Base-by-base conservation (phyloP, 1,140 invertebrate genomes). In the Metopolophium dirhodum region DNA sequence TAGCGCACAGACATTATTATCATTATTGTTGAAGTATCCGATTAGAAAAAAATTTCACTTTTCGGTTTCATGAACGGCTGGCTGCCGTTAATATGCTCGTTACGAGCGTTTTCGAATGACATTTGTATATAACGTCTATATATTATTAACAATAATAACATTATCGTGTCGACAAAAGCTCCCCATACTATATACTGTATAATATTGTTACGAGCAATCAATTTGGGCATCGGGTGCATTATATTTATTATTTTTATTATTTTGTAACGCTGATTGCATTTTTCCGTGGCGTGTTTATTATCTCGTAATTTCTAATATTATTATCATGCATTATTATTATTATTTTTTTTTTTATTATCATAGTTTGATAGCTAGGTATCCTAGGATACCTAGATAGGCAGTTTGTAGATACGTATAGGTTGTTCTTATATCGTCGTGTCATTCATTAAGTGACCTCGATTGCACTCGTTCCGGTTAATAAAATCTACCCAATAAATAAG, bases 21-120 rank as follows among this genome's bases (percentile, higher is more conserved):
- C 30, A 61, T 9, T 61, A 9, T 61, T 26, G 23, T 30, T 11
- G 26, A 1, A 49, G 18, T 88, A 88, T 51, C 18, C 47, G 18
- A 51, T 22, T 22, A 18, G 47, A 51, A 88, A 88, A 87, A 20
- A 88, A 51, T 88, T 87, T 87, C 86, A 88, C 47, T 88, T 88
- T 88, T 88, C 18, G 47, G n/a, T 88, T 88, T 51, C 47, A 88
- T 51, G n/a, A 88, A 51, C 45, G 9, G 26, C 11, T 6, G 30
- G 47, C 22, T 41, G 45, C 14, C 22, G 8, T 35, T 35, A 87
- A 11, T n/a, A 37, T 22, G 23, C 0, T 41, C 37, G 6, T 77
- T n/a, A 77, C 6, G 35, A 35, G 22, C 77, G 41, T 86, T 47
- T 85, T 86, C 26, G 37, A 86, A 88, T 35, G 18, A 23, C 18